phyloP scores from a whole-genome alignment of 2,113 vertebrate genomes.

The Herpailurus yagouaroundi region DNA sequence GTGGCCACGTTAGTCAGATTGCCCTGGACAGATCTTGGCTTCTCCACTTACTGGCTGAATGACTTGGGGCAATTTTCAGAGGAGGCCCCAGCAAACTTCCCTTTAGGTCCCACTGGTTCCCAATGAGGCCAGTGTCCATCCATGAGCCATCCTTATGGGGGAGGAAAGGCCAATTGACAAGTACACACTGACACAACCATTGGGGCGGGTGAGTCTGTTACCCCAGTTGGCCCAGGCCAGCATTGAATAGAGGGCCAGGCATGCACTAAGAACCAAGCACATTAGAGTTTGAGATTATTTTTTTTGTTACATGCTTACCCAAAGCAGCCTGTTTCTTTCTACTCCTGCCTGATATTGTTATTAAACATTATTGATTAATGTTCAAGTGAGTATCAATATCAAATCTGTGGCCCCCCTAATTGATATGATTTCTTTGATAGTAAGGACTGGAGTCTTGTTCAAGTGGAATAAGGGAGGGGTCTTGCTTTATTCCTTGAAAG shows the following conservation, averaged over 20 bases:
- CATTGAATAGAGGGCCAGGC: background rate
- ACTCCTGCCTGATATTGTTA: background rate
- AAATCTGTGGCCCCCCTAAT: background rate
- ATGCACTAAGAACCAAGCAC: fast-evolving
- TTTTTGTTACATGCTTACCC: background rate
- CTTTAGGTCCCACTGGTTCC: background rate
- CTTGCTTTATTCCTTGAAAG: background rate
- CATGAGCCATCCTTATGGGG: background rate
- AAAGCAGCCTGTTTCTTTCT: background rate
- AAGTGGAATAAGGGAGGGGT: fast-evolving
- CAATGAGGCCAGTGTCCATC: no score
- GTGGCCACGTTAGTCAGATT: background rate
- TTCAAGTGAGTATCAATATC: background rate
- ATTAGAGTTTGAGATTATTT: background rate
- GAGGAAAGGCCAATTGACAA: background rate
- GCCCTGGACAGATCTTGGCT: background rate
- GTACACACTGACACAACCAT: background rate
- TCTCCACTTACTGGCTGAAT: background rate
- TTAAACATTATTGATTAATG: background rate
- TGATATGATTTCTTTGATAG: background rate
- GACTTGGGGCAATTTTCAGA: background rate
- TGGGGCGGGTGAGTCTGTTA: background rate
- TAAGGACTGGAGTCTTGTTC: background rate
- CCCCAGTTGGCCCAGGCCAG: background rate
- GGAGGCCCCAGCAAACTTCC: fast-evolving